These are phyloP conservation scores for Strix occidentalis DNA, from an alignment of 2,797 vertebrate genomes.

Conservation along the genomic window DNA sequence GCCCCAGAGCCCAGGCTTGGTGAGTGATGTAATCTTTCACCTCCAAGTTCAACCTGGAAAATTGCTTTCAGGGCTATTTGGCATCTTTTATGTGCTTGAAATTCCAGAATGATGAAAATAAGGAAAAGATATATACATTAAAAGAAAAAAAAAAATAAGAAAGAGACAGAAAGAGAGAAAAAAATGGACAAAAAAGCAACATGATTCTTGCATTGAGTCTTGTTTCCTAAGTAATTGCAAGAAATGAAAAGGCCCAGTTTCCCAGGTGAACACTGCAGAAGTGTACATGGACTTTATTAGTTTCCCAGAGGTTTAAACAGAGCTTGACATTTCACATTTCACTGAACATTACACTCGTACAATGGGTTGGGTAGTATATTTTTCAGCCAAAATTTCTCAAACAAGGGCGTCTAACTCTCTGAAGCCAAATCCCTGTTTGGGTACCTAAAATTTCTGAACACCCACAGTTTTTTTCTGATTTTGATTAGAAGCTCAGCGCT, in stretches of 20 bases:
- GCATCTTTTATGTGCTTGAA: conserved; percentile 15
- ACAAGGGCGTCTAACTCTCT: conserved; percentile 12
- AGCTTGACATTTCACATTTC: conserved; percentile 51
- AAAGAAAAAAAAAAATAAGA: background rate
- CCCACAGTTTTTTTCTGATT: conserved; percentile 46
- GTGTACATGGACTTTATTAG: conserved; percentile 17
- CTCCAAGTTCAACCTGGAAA: conserved; percentile 39
- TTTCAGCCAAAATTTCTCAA: conserved; percentile 42
- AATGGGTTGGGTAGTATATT: conserved; percentile 29
- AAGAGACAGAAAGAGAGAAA: background rate
- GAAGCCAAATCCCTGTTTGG: conserved; percentile 36
- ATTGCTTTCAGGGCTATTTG: conserved; percentile 24
- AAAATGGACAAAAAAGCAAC: background rate
- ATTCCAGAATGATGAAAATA: conserved; percentile 34
- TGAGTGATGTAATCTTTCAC: conserved; percentile 40
- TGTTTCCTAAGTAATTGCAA: conserved; percentile 23
- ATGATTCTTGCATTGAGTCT: background rate
- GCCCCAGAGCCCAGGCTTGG: background rate
- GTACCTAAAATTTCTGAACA: conserved; percentile 58
- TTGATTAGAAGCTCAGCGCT: conserved; percentile 37
- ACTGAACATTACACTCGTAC: background rate
- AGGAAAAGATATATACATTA: background rate
- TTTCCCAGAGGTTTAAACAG: conserved; percentile 58
- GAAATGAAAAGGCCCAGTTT: conserved; percentile 1
- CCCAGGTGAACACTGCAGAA: conserved; percentile 29